Evolutionary conservation across 2,888 invertebrate genomes (phyloP).

Genomic region (Lissocephala sabroskyi): DNA sequence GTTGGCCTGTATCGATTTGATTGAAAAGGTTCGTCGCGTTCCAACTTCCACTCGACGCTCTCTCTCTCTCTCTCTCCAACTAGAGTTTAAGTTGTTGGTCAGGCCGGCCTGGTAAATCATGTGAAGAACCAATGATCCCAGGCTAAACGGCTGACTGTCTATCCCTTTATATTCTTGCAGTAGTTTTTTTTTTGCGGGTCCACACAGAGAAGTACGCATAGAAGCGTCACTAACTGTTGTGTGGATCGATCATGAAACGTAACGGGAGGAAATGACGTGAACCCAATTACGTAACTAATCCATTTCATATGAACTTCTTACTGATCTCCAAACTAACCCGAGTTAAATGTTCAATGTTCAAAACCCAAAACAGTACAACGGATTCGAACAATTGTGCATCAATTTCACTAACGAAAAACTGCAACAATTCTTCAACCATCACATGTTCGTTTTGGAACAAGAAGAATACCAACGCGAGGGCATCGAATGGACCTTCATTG

Average conservation of each 20-base stretch:
- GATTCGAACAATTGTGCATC: constrained; percentile 95
- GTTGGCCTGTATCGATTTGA: constrained; percentile 97
- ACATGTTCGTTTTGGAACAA: constrained; percentile 95
- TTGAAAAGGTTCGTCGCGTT: constrained; percentile 86
- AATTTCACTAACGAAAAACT: constrained; percentile 95
- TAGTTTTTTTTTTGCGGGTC: constrained; percentile 10
- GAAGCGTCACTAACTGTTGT: constrained; percentile 22
- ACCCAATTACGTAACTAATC: too few species aligned
- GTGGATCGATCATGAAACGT: not conserved
- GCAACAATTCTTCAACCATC: constrained; percentile 95
- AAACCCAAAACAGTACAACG: constrained; percentile 79
- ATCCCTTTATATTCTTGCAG: constrained; percentile 28
- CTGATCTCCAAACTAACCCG: constrained; percentile 30
- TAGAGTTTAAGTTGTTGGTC: constrained; percentile 30
- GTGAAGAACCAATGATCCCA: constrained; percentile 41
- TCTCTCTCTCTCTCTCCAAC: constrained; percentile 6
- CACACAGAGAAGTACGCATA: constrained; percentile 35
- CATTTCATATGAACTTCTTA: constrained; percentile 7
- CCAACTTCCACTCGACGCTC: not conserved
- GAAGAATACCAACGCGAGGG: constrained; percentile 93
- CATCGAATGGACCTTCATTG: constrained; percentile 94
- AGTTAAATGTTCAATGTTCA: constrained; percentile 65
- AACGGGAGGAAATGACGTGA: too few species aligned
- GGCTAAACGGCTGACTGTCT: not conserved
- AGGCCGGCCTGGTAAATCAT: constrained; percentile 33